Percentiles rank a stretch among this genome's conserved stretches.
phyloP scores from a whole-genome alignment of 2,888 invertebrate species.

The Petrolisthes manimaculis region DNA sequence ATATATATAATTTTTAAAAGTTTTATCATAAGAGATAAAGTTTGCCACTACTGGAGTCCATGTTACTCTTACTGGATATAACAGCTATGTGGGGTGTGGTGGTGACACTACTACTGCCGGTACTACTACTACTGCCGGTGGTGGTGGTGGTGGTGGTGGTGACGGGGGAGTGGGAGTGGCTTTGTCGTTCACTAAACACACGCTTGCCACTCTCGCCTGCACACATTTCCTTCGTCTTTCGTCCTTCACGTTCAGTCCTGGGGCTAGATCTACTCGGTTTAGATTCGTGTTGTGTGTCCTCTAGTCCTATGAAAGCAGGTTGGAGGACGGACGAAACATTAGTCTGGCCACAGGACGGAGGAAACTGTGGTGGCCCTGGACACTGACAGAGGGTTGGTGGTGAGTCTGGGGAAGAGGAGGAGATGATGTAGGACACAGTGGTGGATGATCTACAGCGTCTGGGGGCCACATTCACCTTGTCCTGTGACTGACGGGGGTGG shows the following conservation, averaged over 20 bases:
- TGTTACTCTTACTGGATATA: conserved; percentile 10
- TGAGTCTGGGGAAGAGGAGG: not conserved
- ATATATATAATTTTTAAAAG: not conserved
- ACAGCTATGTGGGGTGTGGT: conserved; percentile 7
- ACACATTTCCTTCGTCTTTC: not conserved
- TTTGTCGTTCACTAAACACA: not conserved
- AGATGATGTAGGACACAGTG: conserved; percentile 29
- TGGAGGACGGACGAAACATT: too few relatives aligned
- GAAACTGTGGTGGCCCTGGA: too few relatives aligned
- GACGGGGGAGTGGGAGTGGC: too few relatives aligned
- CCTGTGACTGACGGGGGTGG: not conserved
- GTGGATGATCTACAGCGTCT: conserved; percentile 22
- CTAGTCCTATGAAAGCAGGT: too few relatives aligned
- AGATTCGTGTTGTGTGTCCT: too few relatives aligned
- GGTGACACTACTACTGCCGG: not conserved
- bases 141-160: too few relatives aligned
- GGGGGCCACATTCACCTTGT: not conserved
- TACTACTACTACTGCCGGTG: too few relatives aligned
- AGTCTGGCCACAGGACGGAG: too few relatives aligned
- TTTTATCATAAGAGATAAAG: conserved; percentile 30
- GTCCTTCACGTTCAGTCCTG: too few relatives aligned
- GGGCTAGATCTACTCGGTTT: too few relatives aligned
- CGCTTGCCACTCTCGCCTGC: not conserved
- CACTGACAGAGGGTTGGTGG: too few relatives aligned
- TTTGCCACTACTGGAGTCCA: conserved; percentile 13